phyloP scores from a whole-genome alignment of 2,113 vertebrate genomes.

The Poeciliopsis occidentalis region DNA sequence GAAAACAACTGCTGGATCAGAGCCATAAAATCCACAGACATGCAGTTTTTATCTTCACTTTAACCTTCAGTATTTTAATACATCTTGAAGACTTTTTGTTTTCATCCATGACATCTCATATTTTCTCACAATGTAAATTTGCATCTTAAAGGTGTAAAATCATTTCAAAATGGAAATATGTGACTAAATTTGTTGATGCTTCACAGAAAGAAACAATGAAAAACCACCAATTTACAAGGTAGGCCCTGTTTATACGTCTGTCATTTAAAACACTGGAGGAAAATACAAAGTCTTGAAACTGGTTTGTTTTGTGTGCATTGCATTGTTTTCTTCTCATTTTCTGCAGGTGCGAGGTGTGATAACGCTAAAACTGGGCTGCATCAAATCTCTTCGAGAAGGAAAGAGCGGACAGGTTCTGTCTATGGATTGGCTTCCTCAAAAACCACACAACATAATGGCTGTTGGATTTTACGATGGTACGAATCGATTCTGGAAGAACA shows the following conservation, averaged over 20 bases:
- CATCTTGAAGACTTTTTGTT: background rate
- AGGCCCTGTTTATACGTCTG: conserved; percentile 21
- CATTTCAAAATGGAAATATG: too few species aligned
- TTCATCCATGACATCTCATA: background rate
- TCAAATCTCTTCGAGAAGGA: conserved; percentile 74
- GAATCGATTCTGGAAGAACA: conserved; percentile 17
- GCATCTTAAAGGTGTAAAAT: background rate
- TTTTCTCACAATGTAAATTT: background rate
- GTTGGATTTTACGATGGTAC: conserved; percentile 93
- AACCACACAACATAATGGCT: conserved; percentile 89
- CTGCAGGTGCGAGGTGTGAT: conserved; percentile 74
- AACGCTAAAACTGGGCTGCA: conserved; percentile 87
- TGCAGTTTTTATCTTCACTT: background rate
- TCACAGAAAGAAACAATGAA: conserved; percentile 55
- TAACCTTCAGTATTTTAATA: too few species aligned
- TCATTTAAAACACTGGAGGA: background rate
- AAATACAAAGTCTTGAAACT: background rate
- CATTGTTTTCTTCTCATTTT: background rate
- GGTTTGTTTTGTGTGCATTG: background rate
- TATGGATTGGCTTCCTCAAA: conserved; percentile 89
- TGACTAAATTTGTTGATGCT: background rate
- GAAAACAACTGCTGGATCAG: conserved; percentile 18
- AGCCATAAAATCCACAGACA: background rate
- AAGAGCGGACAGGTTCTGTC: conserved; percentile 88
- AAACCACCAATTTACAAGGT: conserved; percentile 74